A percentile compares a stretch with the other conserved stretches of the same genome.
Evolutionary conservation across 2,113 vertebrate genomes (phyloP).

Genomic region (Patagioenas fasciata): DNA sequence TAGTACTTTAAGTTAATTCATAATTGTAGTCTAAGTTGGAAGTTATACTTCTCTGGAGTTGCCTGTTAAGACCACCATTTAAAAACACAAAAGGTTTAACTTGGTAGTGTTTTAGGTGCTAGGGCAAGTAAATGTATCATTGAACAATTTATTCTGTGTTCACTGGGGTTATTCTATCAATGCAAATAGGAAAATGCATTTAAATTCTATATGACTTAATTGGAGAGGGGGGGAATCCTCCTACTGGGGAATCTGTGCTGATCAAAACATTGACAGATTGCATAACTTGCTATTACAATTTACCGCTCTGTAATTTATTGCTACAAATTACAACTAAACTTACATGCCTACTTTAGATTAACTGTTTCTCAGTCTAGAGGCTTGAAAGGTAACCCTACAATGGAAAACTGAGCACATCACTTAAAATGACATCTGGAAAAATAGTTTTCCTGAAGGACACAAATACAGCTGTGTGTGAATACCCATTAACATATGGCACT

Average conservation of each 20-base stretch:
- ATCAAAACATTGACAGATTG: background rate
- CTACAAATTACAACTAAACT: background rate
- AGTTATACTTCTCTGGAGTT: background rate
- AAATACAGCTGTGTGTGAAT: background rate
- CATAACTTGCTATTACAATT: background rate
- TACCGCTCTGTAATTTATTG: background rate
- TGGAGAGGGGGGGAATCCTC: accelerated
- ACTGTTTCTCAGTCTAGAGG: background rate
- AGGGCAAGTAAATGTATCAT: background rate
- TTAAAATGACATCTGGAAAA: background rate
- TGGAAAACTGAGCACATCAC: background rate
- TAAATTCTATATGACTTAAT: background rate
- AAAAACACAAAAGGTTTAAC: background rate
- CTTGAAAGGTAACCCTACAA: background rate
- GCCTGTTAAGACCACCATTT: background rate
- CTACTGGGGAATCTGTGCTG: background rate
- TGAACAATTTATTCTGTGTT: background rate
- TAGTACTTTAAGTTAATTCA: background rate
- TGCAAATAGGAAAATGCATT: background rate
- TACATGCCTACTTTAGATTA: background rate
- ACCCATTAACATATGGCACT: background rate
- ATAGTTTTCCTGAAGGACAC: background rate
- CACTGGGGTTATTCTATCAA: background rate
- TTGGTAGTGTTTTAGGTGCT: background rate
- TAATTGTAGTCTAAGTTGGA: background rate